Base-by-base conservation (phyloP, 2,797 vertebrate genomes). In the Argentina silus region DNA sequence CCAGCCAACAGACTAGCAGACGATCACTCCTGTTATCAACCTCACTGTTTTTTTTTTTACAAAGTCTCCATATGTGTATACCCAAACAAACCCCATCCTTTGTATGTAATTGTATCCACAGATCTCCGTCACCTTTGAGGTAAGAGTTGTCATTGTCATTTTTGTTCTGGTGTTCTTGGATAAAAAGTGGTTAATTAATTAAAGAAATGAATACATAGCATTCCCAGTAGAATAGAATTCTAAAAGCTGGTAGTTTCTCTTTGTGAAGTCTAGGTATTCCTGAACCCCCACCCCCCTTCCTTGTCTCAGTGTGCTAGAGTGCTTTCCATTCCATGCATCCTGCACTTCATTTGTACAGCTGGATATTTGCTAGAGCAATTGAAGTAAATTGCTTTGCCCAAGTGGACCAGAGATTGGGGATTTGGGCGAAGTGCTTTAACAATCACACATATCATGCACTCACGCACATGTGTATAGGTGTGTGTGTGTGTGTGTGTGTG, bases 331-430 rank as follows among this genome's bases (percentile, higher is more conserved):
- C 74, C 75, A 74, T 76, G 75, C 82, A 78, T 85, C 79, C 80
- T 80, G 80, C 71, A 73, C 76, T 81, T 72, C 77, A 85, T 88
- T 89, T 88, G 72, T 76, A 84, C 86, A 89, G 86, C 85, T 87
- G 85, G 74, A 60, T 48, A 64, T 80, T 83, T 80, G 51, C 73
- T 51, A 57, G 72, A 78, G 72, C 76, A 85, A 83, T 85, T 83
- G 55, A 70, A 69, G 66, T 74, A 81, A 88, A 88, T 83, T 82
- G 70, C 84, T 69, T 57, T 71, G 59, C 64, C 71, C 51, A 74
- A 77, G 77, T 70, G 67, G 72, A 77, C 72, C 80, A 68, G 69
- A n/a, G 72, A 72, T 66, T 59, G 57, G 72, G 76, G 73, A 72
- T 78, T 76, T 84, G 64, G 60, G 70, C 27, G 70, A 81, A 74